phyloP scores from a whole-genome alignment of 1,140 invertebrate genomes.

The Acromyrmex echinatior region DNA sequence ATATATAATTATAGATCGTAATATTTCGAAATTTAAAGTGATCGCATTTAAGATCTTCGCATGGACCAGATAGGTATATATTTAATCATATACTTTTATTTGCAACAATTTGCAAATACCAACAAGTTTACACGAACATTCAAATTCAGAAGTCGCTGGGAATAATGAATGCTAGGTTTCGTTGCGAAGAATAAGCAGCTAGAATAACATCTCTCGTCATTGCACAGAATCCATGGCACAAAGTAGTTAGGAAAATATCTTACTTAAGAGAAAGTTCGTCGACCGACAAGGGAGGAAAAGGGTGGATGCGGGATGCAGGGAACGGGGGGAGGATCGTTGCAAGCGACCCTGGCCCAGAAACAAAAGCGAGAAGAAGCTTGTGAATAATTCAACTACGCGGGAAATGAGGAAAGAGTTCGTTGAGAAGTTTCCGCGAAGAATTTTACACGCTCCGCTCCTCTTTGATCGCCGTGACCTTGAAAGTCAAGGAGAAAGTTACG shows the following conservation, averaged over 20 bases:
- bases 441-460: slow-evolving; percentile 79
- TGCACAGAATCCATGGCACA: slow-evolving; percentile 58
- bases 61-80: background rate
- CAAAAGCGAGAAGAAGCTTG: slow-evolving; percentile 85
- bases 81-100: background rate
- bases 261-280: slow-evolving; percentile 78
- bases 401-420: slow-evolving; percentile 86
- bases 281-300: slow-evolving; percentile 52
- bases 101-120: background rate
- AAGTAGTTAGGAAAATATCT: slow-evolving; percentile 79
- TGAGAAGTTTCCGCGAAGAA: slow-evolving; percentile 84
- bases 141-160: background rate
- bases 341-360: slow-evolving; percentile 86
- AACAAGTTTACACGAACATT: background rate
- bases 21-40: background rate
- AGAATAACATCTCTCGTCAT: slow-evolving; percentile 63
- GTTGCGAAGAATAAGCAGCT: slow-evolving; percentile 43
- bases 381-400: slow-evolving; percentile 86
- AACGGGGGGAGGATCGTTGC: slow-evolving; percentile 77
- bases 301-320: slow-evolving; percentile 7
- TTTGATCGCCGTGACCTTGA: slow-evolving; percentile 69
- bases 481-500: slow-evolving; percentile 33
- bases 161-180: slow-evolving; percentile 44
- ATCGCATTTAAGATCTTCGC: background rate
- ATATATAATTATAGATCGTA: background rate